These are phyloP conservation scores for Enteromius treurensis DNA, from an alignment of 2,797 vertebrate species.

Conservation along the genomic window DNA sequence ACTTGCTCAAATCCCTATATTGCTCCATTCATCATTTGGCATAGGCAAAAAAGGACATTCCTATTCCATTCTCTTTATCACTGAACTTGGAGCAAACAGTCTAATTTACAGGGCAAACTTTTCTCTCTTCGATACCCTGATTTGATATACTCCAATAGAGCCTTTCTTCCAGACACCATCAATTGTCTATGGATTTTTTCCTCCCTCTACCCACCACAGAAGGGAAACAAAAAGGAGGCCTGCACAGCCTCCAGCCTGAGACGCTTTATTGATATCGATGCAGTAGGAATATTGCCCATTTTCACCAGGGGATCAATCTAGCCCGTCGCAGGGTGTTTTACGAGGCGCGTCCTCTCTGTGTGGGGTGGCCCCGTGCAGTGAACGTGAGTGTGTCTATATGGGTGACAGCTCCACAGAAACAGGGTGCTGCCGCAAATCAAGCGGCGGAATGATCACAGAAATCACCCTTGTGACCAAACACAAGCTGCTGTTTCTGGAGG, in stretches of 20 bases:
- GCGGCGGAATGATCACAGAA: constrained; percentile 6
- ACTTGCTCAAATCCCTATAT: neutral
- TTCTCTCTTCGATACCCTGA: constrained; percentile 79
- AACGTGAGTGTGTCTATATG: constrained; percentile 44
- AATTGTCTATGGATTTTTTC: constrained; percentile 86
- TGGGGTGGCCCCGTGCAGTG: constrained; percentile 58
- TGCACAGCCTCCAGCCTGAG: constrained; percentile 78
- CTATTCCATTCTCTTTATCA: constrained; percentile 76
- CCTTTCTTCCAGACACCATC: constrained; percentile 84
- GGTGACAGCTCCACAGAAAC: constrained; percentile 29
- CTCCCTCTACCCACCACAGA: constrained; percentile 75
- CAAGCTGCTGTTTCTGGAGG: constrained; percentile 27
- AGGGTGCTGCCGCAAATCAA: constrained; percentile 31
- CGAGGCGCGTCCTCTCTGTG: constrained; percentile 68
- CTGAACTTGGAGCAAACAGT: constrained; percentile 84
- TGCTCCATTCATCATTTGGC: neutral
- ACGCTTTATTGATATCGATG: constrained; percentile 85
- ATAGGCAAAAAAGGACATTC: constrained; percentile 55
- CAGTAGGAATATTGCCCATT: constrained; percentile 81
- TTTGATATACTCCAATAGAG: constrained; percentile 86
- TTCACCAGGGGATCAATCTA: constrained; percentile 82
- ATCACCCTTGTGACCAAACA: constrained; percentile 36
- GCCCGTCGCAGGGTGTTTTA: constrained; percentile 76
- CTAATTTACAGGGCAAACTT: constrained; percentile 84
- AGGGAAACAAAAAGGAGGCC: constrained; percentile 82